phyloP scores from a whole-genome alignment of 2,113 vertebrate genomes.

The Alectura lathami region DNA sequence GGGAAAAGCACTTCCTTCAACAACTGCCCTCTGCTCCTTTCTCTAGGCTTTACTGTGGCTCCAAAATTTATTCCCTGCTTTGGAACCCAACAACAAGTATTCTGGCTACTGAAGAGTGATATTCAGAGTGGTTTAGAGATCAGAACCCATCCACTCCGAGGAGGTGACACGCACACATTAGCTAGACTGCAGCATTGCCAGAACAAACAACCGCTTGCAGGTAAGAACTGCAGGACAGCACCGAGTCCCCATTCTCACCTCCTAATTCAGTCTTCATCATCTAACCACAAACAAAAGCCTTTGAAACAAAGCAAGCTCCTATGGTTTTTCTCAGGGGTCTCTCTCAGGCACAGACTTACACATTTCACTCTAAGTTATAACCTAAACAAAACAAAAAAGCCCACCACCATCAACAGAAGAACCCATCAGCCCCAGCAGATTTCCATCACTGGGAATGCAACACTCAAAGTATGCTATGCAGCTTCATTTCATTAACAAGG shows the following conservation, averaged over 20 bases:
- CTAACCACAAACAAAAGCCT: background rate
- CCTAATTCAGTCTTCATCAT: background rate
- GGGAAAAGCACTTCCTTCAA: background rate
- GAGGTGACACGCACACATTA: background rate
- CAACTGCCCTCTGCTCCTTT: background rate
- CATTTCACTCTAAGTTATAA: background rate
- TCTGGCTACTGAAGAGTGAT: background rate
- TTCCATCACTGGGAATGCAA: background rate
- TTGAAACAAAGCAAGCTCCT: background rate
- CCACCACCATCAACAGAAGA: background rate
- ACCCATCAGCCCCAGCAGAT: background rate
- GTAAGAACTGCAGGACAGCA: background rate
- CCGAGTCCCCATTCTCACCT: background rate
- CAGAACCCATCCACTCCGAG: background rate
- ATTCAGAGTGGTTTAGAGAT: background rate
- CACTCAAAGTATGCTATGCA: background rate
- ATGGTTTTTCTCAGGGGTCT: background rate
- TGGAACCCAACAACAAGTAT: background rate
- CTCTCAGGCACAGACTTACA: background rate
- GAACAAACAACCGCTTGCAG: background rate
- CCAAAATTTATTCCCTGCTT: background rate
- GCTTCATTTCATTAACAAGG: background rate
- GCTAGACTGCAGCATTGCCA: background rate
- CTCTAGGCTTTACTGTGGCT: background rate
- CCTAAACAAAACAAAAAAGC: background rate